Evolutionary conservation across 2,797 vertebrate genomes (phyloP), one percentile per base, ranked within the genome.

Genomic region (Danionella dracula): DNA sequence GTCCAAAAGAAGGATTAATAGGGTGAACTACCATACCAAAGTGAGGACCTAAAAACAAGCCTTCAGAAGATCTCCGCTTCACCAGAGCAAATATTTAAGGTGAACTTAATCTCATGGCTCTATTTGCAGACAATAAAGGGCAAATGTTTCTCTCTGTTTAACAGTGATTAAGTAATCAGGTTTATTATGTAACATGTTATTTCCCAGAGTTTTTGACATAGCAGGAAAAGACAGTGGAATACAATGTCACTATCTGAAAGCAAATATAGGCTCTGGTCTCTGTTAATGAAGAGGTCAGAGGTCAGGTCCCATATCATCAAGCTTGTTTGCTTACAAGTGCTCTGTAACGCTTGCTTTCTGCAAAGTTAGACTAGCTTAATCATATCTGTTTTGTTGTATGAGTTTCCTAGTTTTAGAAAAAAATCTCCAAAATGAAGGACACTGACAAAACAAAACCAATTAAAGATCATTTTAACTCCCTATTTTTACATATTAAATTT

Each of bases 11-110:
- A 55, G 16, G 51, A 11, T 71, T 44, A 53, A 17, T 41, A 35
- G 29, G 63, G 41, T 50, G 48, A 71, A 35, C 9, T 19, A 55
- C 51, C 54, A 53, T 37, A 58, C 23, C 53, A 59, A 56, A 79
- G 75, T 76, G 74, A 50, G 40, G 63, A 57, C 46, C 38, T 49
- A 54, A 69, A 58, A 66, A 46, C 34, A 44, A 44, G 72, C 70
- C 58, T 49, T 65, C 73, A 55, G 71, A 81, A 46, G 35, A 29
- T 42, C 60, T 45, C 42, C 72, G 65, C 67, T 53, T 72, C 66
- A 72, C 66, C 79, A 68, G 29, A 4, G 72, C 78, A 81, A 80
- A 86, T 79, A 85, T 83, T 83, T 78, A 60, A 64, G 71, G 68
- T 68, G 68, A 48, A 76, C 79, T 84, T 79, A 76, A 76, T 74